Conservation (phyloP, 1,140 invertebrate species). For the Cherax quadricarinatus region DNA sequence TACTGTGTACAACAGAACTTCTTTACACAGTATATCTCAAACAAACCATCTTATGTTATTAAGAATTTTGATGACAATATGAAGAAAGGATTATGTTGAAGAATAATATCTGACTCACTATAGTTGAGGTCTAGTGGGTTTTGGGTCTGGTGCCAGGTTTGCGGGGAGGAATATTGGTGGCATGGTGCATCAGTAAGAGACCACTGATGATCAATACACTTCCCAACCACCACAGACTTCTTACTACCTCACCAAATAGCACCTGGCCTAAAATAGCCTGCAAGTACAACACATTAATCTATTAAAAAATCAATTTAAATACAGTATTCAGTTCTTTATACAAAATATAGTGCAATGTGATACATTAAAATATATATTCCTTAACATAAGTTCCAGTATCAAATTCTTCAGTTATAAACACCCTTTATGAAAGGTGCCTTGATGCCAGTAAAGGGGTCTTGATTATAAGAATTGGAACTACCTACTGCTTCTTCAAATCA, state of each 20-base stretch:
- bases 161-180: conserved; percentile 37
- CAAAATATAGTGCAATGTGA: no score
- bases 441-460: no score
- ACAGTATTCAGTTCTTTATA: no score
- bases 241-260: conserved; percentile 50
- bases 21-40: neutral
- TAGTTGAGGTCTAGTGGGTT: conserved; percentile 28
- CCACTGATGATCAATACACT: conserved; percentile 46
- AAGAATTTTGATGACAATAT: neutral
- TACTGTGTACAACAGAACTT: neutral
- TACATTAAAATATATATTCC: no score
- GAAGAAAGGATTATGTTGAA: neutral
- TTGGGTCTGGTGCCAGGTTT: conserved; percentile 51
- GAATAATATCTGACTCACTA: neutral
- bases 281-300: neutral
- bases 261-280: conserved; percentile 55
- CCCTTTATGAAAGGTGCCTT: no score
- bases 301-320: neutral
- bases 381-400: no score
- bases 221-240: conserved; percentile 50
- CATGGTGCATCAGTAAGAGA: conserved; percentile 50
- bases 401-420: no score
- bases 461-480: no score
- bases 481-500: no score
- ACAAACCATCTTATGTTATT: neutral